phyloP scores from a whole-genome alignment of 2,113 vertebrate species.

The Phylloscopus trochilus region DNA sequence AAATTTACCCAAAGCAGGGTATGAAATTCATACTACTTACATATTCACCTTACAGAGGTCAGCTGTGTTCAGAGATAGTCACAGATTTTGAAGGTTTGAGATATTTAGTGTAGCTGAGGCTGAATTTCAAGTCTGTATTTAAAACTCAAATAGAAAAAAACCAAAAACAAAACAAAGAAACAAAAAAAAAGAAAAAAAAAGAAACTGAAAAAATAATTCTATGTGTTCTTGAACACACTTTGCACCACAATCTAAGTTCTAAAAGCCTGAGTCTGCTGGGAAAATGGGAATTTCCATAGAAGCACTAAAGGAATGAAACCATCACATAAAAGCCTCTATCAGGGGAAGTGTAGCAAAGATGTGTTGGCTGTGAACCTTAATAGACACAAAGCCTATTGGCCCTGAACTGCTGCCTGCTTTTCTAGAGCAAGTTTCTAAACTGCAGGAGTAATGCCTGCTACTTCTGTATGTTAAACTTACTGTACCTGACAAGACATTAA shows the following conservation, averaged over 20 bases:
- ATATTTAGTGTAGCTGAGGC: neutral
- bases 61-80: neutral
- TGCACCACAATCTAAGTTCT: neutral
- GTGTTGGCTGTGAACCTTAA: neutral
- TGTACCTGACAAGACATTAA: neutral
- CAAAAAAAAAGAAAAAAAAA: too few relatives aligned
- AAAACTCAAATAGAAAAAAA: neutral
- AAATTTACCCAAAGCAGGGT: neutral
- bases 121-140: neutral
- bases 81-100: neutral
- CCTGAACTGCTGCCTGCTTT: neutral
- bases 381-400: neutral
- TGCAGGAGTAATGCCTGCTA: neutral
- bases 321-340: neutral
- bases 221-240: neutral
- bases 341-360: neutral
- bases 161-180: too few relatives aligned
- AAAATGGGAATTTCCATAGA: neutral
- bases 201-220: rapidly evolving
- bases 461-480: neutral
- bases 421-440: neutral
- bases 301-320: neutral
- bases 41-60: neutral
- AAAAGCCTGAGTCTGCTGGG: neutral
- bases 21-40: neutral